Conservation (phyloP, 2,797 vertebrate genomes). For the Poeciliopsis presidionis region DNA sequence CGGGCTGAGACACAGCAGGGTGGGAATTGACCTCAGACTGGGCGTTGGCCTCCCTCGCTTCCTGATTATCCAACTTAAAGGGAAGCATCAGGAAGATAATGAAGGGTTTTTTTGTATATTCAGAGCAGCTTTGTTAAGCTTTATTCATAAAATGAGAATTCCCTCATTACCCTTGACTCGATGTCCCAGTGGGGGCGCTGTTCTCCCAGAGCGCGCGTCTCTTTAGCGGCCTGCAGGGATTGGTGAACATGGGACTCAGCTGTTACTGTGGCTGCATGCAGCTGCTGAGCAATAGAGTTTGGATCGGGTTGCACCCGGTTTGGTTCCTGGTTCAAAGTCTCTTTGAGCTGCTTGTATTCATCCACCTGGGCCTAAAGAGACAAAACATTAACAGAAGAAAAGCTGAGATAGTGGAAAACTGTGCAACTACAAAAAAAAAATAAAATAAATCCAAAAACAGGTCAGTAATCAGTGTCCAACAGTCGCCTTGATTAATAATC, state of each 20-base stretch:
- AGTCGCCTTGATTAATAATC: neutral
- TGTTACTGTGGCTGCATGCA: constrained; percentile 24
- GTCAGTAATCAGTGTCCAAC: neutral
- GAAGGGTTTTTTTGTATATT: neutral
- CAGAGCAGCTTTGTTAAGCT: neutral
- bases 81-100: neutral
- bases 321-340: constrained; percentile 84
- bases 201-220: neutral
- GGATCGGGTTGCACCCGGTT: constrained; percentile 61
- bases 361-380: constrained; percentile 88
- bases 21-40: constrained; percentile 34
- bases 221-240: constrained; percentile 20
- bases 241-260: constrained; percentile 43
- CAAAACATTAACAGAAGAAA: constrained; percentile 6
- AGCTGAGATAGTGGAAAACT: neutral
- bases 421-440: neutral
- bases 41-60: constrained; percentile 27
- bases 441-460: neutral
- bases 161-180: constrained; percentile 52
- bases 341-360: constrained; percentile 91
- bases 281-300: constrained; percentile 30
- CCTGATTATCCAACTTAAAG: constrained; percentile 48
- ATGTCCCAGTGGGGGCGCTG: constrained; percentile 37
- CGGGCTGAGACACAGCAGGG: constrained; percentile 28
- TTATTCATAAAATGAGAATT: neutral